Evolutionary conservation across 92 coral and sea anemone genomes (phyloP).

Genomic region (Scolanthus callimorphus): DNA sequence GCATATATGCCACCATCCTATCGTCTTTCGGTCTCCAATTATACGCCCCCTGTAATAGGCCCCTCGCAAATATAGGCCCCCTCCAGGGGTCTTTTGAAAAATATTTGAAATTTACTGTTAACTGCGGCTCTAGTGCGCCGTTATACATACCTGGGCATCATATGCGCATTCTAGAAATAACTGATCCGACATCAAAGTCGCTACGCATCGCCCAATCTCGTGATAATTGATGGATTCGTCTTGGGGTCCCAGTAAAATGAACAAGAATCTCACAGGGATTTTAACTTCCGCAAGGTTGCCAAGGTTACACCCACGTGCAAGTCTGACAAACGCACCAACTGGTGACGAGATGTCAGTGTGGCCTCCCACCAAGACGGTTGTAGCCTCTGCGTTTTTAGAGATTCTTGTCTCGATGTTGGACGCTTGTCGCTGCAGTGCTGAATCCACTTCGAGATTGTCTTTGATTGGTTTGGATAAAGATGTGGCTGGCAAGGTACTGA

Average conservation of each 20-base stretch:
- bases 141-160: conserved; percentile 76
- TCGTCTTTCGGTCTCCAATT: too few relatives aligned
- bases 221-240: conserved; percentile 57
- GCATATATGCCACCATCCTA: too few relatives aligned
- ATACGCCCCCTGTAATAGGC: too few relatives aligned
- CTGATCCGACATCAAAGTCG: conserved; percentile 92
- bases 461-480: too few relatives aligned
- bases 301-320: conserved; percentile 77
- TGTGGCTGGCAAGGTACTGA: too few relatives aligned
- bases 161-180: conserved; percentile 77
- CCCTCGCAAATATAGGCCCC: too few relatives aligned
- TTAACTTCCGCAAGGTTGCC: conserved; percentile 86
- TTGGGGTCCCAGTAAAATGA: conserved; percentile 79
- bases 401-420: conserved; percentile 60
- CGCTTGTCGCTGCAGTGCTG: conserved; percentile 1
- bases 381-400: conserved; percentile 82
- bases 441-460: neutral
- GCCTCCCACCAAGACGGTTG: conserved; percentile 91
- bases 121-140: too few relatives aligned
- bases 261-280: conserved; percentile 87
- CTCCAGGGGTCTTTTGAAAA: too few relatives aligned
- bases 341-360: conserved; percentile 46
- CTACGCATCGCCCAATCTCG: conserved; percentile 86
- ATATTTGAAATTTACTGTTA: too few relatives aligned
- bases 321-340: conserved; percentile 81